Evolutionary conservation across 2,113 vertebrate genomes (phyloP).

Genomic region (Arizona elegans): DNA sequence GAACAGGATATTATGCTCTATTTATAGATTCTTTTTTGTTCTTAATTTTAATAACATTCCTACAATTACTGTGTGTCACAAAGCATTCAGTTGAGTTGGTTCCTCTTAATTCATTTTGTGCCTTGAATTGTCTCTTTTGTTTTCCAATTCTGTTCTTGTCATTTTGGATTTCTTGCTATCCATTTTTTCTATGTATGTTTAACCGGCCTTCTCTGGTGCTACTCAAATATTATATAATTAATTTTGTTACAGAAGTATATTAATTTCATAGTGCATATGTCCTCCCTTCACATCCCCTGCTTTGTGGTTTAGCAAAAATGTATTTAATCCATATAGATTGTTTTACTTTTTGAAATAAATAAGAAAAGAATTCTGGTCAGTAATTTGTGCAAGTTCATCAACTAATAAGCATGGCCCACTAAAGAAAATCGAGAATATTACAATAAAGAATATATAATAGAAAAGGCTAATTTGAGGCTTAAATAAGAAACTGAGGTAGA

Average conservation of each 20-base stretch:
- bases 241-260: not conserved
- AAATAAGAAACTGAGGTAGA: conserved; percentile 8
- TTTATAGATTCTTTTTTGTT: not conserved
- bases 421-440: not conserved
- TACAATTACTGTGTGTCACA: not conserved
- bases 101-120: not conserved
- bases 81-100: not conserved
- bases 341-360: not conserved
- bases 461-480: not conserved
- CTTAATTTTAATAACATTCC: not conserved
- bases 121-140: not conserved
- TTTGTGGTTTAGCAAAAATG: not conserved
- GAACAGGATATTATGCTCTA: not conserved
- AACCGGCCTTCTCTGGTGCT: not conserved
- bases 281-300: not conserved
- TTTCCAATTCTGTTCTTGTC: not conserved
- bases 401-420: not conserved
- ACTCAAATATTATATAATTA: not conserved
- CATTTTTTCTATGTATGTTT: not conserved
- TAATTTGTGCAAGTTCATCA: not conserved
- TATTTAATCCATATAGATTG: not conserved
- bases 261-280: not conserved
- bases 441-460: not conserved
- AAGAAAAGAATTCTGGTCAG: not conserved
- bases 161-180: not conserved